Conservation (phyloP, 2,113 vertebrate species). For the Seriola dumerili region DNA sequence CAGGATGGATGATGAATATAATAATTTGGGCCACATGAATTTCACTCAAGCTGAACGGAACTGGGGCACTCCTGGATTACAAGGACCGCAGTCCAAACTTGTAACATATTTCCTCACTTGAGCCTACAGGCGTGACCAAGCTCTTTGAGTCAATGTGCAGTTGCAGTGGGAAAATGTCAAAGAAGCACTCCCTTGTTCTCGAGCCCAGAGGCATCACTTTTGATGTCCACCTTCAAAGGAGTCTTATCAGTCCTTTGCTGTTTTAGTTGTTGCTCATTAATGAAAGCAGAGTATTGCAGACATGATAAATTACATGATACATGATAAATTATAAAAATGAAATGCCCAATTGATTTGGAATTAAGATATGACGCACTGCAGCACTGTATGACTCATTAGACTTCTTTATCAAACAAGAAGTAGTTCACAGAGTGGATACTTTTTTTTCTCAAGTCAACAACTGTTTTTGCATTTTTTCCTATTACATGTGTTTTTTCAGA, state of each 20-base stretch:
- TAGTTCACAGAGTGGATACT: background rate
- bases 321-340: constrained; percentile 57
- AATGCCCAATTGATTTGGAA: constrained; percentile 58
- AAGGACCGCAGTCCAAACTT: constrained; percentile 53
- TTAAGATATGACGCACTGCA: constrained; percentile 47
- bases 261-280: constrained; percentile 74
- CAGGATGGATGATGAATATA: constrained; percentile 70
- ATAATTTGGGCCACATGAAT: constrained; percentile 72
- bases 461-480: background rate
- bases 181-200: constrained; percentile 68
- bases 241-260: constrained; percentile 66
- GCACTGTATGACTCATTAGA: constrained; percentile 24
- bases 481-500: background rate
- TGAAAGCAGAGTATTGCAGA: constrained; percentile 57
- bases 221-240: constrained; percentile 78
- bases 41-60: constrained; percentile 64
- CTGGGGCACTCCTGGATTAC: constrained; percentile 71
- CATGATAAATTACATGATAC: constrained; percentile 51
- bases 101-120: constrained; percentile 62
- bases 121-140: constrained; percentile 63
- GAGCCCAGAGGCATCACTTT: constrained; percentile 71
- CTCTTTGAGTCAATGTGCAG: constrained; percentile 68
- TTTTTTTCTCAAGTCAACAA: background rate
- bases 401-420: background rate
- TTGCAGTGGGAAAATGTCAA: constrained; percentile 66